Base-by-base conservation (phyloP, 2,888 invertebrate species). In the Agrotis exclamationis region DNA sequence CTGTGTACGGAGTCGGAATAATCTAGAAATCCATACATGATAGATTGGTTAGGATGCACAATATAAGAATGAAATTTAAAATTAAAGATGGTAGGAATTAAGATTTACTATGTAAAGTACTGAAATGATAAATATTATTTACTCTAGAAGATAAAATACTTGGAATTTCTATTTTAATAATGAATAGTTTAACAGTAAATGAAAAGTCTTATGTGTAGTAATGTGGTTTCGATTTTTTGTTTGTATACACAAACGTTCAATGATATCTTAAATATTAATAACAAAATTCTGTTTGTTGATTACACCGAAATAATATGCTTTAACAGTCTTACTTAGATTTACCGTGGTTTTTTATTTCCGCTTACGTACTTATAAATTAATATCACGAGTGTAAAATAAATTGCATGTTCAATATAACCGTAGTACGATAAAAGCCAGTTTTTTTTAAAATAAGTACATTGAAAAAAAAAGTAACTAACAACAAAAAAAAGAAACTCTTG, bases 21-120 rank as follows among this genome's bases (percentile, higher is more conserved):
- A 67, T 79, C 53, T 67, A 74, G 79, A 70, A 58, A 60, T 79
- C 70, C 67, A 80, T 56, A 57, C 53, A 78, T 80, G 80, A 79
- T 48, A 65, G 33, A 63, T 69, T 33, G 22, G 18, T 64, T 56
- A 39, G 58, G 76, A 79, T 79, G 79, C 79, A 80, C 4, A 59
- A 54, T 63, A 54, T 63, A 53, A 51, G 18, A 72, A 80, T 63
- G 51, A 57, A 63, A 64, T 60, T 28, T 16, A 45, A 70, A 39
- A 63, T 63, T 63, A 68, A 65, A 68, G 44, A 76, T 70, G 51
- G 44, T 28, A 44, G 1, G 0, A 65, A 65, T 56, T 53, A 63
- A 54, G 16, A 58, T 53, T 58, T 0, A 20, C 58, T 79, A 76
- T 57, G 11, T 47, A 2, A 60, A 11, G 16, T 67, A 64, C 53